A percentile compares a stretch with the other conserved stretches of the same genome.
Evolutionary conservation across 2,797 vertebrate species (phyloP).

Genomic region (Macrochelys suwanniensis): DNA sequence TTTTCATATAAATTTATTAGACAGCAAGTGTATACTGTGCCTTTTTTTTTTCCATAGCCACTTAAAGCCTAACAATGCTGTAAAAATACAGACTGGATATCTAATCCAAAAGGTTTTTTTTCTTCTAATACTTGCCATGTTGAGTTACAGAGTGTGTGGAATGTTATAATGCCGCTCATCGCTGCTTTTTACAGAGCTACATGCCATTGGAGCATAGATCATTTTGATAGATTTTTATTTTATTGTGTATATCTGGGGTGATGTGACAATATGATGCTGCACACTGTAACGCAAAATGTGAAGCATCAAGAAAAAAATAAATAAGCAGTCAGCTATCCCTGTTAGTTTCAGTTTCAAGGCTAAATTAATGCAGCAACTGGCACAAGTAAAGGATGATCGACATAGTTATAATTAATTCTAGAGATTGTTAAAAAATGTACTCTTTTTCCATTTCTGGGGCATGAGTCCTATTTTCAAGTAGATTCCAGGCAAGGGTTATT

Average conservation of each 20-base stretch:
- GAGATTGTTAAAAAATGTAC: background rate
- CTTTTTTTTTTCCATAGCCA: background rate
- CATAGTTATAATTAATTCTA: background rate
- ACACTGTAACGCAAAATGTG: background rate
- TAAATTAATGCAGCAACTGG: background rate
- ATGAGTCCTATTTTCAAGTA: background rate
- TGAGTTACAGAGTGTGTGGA: background rate
- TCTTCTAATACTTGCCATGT: background rate
- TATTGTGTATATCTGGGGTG: background rate
- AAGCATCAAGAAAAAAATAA: background rate
- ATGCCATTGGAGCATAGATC: background rate
- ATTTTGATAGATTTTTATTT: background rate
- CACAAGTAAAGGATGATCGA: rapidly evolving
- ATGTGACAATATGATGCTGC: background rate
- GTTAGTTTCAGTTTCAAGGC: background rate
- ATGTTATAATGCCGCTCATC: background rate
- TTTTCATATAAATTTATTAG: background rate
- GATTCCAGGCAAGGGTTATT: rapidly evolving
- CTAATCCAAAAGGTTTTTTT: background rate
- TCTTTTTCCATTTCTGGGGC: rapidly evolving
- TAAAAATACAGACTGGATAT: background rate
- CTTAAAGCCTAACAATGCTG: background rate
- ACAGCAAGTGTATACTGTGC: background rate
- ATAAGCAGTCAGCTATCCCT: background rate
- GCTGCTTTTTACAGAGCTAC: background rate